These are phyloP conservation scores for Macrosoma leucophasiata DNA, from an alignment of 2,888 invertebrate genomes.

Conservation along the genomic window DNA sequence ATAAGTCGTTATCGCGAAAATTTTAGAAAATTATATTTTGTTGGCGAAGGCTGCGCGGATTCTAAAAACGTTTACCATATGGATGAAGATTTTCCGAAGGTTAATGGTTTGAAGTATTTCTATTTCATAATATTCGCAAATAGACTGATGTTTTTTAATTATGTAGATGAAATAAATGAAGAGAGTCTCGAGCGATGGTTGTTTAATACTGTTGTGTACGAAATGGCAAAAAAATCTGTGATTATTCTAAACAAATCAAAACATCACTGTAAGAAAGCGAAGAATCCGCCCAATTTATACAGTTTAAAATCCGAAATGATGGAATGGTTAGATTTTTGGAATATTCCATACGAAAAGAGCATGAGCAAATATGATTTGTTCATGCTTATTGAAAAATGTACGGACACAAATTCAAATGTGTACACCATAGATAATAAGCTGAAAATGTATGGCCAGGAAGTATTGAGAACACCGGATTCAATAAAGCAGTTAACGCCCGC, in stretches of 20 bases:
- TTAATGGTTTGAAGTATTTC: too few species aligned
- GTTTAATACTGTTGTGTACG: slow-evolving; percentile 23
- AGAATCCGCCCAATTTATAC: slow-evolving; percentile 18
- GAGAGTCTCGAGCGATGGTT: too few species aligned
- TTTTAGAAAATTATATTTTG: too few species aligned
- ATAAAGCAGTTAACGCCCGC: slow-evolving; percentile 26
- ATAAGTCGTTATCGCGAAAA: too few species aligned
- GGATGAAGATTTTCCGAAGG: too few species aligned
- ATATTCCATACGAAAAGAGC: slow-evolving; percentile 25
- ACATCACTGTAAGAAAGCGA: slow-evolving; percentile 19
- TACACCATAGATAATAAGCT: slow-evolving; percentile 27
- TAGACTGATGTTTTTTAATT: too few species aligned
- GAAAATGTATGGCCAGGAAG: slow-evolving; percentile 23
- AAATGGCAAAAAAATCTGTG: slow-evolving; percentile 23
- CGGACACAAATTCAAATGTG: slow-evolving; percentile 20
- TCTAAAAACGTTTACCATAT: too few species aligned
- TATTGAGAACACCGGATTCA: slow-evolving; percentile 31
- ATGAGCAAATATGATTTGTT: slow-evolving; percentile 32
- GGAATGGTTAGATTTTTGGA: slow-evolving; percentile 31
- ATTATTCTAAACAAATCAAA: slow-evolving; percentile 26
- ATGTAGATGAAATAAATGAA: too few species aligned
- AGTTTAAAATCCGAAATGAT: slow-evolving; percentile 29
- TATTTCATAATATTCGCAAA: too few species aligned
- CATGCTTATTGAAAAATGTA: slow-evolving; percentile 32
- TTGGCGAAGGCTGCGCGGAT: too few species aligned